Conservation (phyloP, 2,113 vertebrate species). For the Cyanoramphus novaezelandiae region DNA sequence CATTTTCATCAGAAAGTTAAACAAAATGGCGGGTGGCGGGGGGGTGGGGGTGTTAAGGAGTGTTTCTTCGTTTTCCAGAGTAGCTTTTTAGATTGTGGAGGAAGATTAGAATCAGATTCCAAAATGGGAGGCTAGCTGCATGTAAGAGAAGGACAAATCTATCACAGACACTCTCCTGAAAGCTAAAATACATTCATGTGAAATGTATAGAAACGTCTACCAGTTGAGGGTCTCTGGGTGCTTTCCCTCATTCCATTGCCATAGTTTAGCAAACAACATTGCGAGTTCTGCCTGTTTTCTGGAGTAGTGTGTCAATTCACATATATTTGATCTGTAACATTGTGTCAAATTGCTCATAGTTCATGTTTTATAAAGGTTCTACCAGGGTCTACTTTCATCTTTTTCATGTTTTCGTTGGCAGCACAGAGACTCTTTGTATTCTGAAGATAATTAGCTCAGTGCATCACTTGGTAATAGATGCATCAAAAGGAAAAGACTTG, state of each 20-base stretch:
- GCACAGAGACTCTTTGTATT: not conserved
- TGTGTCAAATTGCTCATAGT: not conserved
- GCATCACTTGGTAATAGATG: not conserved
- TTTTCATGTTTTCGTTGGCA: not conserved
- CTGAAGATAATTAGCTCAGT: not conserved
- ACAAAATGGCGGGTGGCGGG: not conserved
- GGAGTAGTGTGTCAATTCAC: not conserved
- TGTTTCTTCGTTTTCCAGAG: constrained; percentile 6
- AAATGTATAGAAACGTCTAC: not conserved
- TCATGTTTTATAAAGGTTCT: not conserved
- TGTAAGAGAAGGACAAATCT: constrained; percentile 15
- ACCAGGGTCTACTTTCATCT: not conserved
- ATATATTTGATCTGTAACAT: not conserved
- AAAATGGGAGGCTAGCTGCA: constrained; percentile 41
- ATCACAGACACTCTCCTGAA: not conserved
- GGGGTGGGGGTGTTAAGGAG: not conserved
- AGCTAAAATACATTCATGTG: not conserved
- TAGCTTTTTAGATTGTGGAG: constrained; percentile 24
- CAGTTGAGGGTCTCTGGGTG: not conserved
- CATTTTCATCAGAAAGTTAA: too few relatives aligned
- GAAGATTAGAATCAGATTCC: constrained; percentile 10
- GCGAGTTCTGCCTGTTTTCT: not conserved
- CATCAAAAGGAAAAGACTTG: not conserved
- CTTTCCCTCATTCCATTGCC: not conserved
- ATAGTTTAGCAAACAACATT: not conserved